These are phyloP conservation scores for Chelon auratus DNA, from an alignment of 2,797 vertebrate species.

Conservation along the genomic window DNA sequence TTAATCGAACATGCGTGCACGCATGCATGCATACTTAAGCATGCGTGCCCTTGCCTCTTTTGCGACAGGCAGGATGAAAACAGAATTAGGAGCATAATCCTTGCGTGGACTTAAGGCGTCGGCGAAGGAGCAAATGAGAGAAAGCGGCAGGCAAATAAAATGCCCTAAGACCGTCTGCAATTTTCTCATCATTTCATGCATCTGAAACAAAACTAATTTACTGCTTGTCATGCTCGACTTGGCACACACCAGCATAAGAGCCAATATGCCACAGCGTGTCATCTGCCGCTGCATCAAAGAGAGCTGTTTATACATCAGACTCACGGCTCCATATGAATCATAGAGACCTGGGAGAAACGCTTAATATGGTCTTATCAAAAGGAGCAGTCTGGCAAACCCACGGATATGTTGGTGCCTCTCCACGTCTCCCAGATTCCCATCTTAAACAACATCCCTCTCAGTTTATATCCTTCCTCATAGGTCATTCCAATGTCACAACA, in stretches of 20 bases:
- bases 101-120: constrained; percentile 65
- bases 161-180: constrained; percentile 67
- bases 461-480: constrained; percentile 52
- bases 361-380: constrained; percentile 70
- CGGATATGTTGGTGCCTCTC: constrained; percentile 50
- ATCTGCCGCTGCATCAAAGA: constrained; percentile 75
- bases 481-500: constrained; percentile 74
- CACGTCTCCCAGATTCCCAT: constrained; percentile 57
- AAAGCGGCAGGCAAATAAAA: constrained; percentile 22
- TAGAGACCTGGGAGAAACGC: constrained; percentile 59
- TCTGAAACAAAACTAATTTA: constrained; percentile 86
- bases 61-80: constrained; percentile 70
- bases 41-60: constrained; percentile 55
- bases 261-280: constrained; percentile 69
- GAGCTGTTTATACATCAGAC: constrained; percentile 75
- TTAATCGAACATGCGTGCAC: constrained; percentile 53
- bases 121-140: constrained; percentile 61
- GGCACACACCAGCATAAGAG: constrained; percentile 76
- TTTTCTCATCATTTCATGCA: constrained; percentile 82
- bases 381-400: constrained; percentile 61
- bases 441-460: constrained; percentile 41
- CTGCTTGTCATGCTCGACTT: constrained; percentile 80
- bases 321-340: constrained; percentile 67
- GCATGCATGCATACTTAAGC: constrained; percentile 57
- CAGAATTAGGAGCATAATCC: constrained; percentile 74